Evolutionary conservation across 2,888 invertebrate genomes (phyloP).

Genomic region (Lampropteryx suffumata): DNA sequence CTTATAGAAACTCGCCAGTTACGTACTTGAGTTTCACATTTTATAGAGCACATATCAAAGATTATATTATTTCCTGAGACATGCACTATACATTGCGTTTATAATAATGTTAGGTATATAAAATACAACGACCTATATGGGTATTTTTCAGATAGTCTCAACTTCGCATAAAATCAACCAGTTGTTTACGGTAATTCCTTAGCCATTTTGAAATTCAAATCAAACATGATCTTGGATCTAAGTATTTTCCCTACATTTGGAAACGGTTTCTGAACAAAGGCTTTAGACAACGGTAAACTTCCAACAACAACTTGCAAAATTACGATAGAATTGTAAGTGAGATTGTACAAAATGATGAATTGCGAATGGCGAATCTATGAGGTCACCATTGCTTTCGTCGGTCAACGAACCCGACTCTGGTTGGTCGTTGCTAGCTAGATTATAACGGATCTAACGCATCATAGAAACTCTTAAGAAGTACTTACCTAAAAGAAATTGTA

Average conservation of each 20-base stretch:
- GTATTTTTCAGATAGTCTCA: background rate
- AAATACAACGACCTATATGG: background rate
- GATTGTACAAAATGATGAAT: slow-evolving; percentile 71
- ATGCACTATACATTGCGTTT: too few species aligned
- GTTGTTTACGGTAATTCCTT: slow-evolving; percentile 6
- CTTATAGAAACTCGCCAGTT: too few species aligned
- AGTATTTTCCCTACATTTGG: slow-evolving; percentile 16
- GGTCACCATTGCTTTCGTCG: slow-evolving; percentile 73
- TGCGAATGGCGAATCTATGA: slow-evolving; percentile 72
- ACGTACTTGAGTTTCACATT: too few species aligned
- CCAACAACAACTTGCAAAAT: slow-evolving; percentile 39
- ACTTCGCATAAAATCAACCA: background rate
- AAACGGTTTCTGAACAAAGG: slow-evolving; percentile 18
- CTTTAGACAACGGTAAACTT: slow-evolving; percentile 36
- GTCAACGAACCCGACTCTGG: slow-evolving; percentile 69
- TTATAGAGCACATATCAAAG: too few species aligned
- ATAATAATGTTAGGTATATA: too few species aligned
- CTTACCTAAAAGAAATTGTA: slow-evolving; percentile 50
- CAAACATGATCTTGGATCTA: slow-evolving; percentile 5
- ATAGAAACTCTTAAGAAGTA: slow-evolving; percentile 53
- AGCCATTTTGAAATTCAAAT: slow-evolving; percentile 17
- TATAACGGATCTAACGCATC: slow-evolving; percentile 63
- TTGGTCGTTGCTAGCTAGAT: slow-evolving; percentile 64
- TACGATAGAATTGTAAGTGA: slow-evolving; percentile 50
- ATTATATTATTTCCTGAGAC: too few species aligned